Conservation (phyloP, 2,888 invertebrate genomes). For the Cryptus viduatorius region DNA sequence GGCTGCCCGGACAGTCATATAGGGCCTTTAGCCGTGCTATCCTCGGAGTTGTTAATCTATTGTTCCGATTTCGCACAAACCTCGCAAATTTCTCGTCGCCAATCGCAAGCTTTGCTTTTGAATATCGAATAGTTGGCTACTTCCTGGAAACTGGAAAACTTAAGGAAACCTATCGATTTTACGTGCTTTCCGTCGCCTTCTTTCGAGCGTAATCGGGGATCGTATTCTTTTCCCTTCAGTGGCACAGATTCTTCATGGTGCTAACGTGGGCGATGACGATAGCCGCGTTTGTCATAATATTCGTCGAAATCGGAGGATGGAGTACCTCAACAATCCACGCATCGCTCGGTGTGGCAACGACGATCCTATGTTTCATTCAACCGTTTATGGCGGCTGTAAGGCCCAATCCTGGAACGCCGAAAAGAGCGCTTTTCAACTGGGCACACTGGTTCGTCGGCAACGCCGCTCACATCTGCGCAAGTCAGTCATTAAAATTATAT, state of each 20-base stretch:
- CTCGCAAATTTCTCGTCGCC: too few relatives aligned
- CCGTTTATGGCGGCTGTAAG: conserved; percentile 95
- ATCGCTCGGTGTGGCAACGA: conserved; percentile 92
- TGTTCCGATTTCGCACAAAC: too few relatives aligned
- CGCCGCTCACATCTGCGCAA: conserved; percentile 93
- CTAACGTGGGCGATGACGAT: conserved; percentile 92
- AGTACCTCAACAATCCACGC: conserved; percentile 92
- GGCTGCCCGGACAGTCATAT: too few relatives aligned
- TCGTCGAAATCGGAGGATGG: conserved; percentile 92
- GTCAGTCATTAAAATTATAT: too few relatives aligned
- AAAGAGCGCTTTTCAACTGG: conserved; percentile 95
- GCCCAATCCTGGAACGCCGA: conserved; percentile 93
- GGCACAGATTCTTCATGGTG: conserved; percentile 95
- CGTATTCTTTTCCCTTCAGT: conserved; percentile 85
- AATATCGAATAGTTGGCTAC: too few relatives aligned
- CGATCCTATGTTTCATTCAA: conserved; percentile 93
- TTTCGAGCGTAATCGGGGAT: too few relatives aligned
- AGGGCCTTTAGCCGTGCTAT: too few relatives aligned
- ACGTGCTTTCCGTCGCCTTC: too few relatives aligned
- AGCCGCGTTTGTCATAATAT: conserved; percentile 92
- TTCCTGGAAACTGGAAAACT: too few relatives aligned
- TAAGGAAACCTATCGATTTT: too few relatives aligned
- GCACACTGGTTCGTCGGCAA: conserved; percentile 96
- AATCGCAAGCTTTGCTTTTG: too few relatives aligned
- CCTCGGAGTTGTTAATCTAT: too few relatives aligned